These are phyloP conservation scores for Thyatira batis DNA, from an alignment of 2,888 invertebrate species.

Conservation along the genomic window DNA sequence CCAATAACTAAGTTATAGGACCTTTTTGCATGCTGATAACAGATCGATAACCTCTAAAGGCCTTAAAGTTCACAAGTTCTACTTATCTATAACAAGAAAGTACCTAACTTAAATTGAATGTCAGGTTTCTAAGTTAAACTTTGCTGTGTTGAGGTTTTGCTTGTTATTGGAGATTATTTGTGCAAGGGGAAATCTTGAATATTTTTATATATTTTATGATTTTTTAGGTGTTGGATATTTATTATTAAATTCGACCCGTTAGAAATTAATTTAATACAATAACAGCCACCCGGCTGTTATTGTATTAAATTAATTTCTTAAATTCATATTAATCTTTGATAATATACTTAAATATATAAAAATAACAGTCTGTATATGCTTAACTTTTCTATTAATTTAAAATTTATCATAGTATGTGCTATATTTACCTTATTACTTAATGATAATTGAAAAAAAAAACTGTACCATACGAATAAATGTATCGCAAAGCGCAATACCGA, in stretches of 20 bases:
- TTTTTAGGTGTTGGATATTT: no score
- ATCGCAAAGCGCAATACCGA: neutral
- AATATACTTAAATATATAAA: no score
- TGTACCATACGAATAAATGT: constrained; percentile 8
- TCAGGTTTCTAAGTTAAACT: constrained; percentile 24
- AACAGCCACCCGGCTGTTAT: no score
- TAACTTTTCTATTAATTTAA: no score
- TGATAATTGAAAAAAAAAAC: neutral
- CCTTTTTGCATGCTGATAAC: neutral
- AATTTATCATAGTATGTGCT: no score
- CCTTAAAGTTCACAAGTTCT: constrained; percentile 8
- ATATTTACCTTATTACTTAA: no score
- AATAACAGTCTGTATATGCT: no score
- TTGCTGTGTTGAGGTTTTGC: constrained; percentile 9
- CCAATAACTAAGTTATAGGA: constrained; percentile 4
- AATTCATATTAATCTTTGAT: no score
- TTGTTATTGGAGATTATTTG: constrained; percentile 4
- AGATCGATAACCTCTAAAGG: neutral
- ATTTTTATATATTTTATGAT: neutral
- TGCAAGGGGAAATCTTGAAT: neutral
- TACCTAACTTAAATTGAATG: constrained; percentile 60
- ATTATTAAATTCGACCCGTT: no score
- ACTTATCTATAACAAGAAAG: constrained; percentile 37
- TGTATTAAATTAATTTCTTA: no score
- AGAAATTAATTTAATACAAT: no score